Evolutionary conservation across 2,797 vertebrate genomes (phyloP).

Genomic region (Varecia variegata): DNA sequence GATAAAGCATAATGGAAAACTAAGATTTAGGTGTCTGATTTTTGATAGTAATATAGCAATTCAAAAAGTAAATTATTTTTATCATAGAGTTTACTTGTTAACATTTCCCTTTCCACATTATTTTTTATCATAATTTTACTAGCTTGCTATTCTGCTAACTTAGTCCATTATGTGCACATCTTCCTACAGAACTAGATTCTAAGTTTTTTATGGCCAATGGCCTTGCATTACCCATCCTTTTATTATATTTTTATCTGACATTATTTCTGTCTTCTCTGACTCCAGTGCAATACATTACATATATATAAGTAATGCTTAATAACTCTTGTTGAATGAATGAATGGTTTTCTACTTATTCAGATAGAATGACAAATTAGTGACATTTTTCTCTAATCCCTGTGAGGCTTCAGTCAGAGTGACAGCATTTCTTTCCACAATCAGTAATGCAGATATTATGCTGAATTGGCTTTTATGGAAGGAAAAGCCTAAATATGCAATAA

Average conservation of each 20-base stretch:
- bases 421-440: background rate
- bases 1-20: background rate
- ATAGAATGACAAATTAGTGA: background rate
- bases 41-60: background rate
- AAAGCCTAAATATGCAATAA: background rate
- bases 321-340: background rate
- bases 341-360: background rate
- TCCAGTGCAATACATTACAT: background rate
- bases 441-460: background rate
- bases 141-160: background rate
- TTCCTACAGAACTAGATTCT: background rate
- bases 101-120: background rate
- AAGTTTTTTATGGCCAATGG: background rate
- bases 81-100: background rate
- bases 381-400: background rate
- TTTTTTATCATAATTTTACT: background rate
- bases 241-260: background rate
- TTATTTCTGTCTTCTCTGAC: background rate
- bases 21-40: background rate
- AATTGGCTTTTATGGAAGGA: background rate
- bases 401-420: background rate
- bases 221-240: background rate
- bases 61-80: background rate
- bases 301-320: background rate
- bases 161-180: background rate